Percentiles rank a stretch among this genome's conserved stretches.
phyloP scores from a whole-genome alignment of 2,113 vertebrate genomes.

The Dendropsophus ebraccatus region DNA sequence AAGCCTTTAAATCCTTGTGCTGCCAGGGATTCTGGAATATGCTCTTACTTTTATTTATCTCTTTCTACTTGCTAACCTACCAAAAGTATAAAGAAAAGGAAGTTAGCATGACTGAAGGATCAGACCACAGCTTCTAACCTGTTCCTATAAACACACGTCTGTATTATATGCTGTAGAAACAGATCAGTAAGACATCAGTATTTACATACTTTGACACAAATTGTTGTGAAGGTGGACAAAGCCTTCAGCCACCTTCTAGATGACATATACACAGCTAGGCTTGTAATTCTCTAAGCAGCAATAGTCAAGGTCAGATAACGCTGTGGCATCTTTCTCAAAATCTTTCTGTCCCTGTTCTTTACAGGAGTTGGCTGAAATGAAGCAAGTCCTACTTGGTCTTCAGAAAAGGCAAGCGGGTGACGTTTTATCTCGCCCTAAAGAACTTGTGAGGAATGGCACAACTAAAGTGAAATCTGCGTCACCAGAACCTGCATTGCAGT shows the following conservation, averaged over 20 bases:
- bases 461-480: constrained; percentile 64
- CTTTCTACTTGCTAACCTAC: no score
- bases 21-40: no score
- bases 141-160: no score
- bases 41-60: no score
- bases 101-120: no score
- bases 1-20: no score
- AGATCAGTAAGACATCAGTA: no score
- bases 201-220: neutral
- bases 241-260: neutral
- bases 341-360: constrained; percentile 40
- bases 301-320: neutral
- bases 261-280: no score
- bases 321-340: neutral
- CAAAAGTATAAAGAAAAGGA: no score
- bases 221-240: no score
- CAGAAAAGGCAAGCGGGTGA: constrained; percentile 68
- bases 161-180: no score
- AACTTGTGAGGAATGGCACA: constrained; percentile 61
- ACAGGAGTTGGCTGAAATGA: constrained; percentile 93
- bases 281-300: neutral
- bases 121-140: no score
- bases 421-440: constrained; percentile 65
- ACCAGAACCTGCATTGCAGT: constrained; percentile 61
- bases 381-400: constrained; percentile 86